These are phyloP conservation scores for Drosophila mettleri DNA, from an alignment of 2,888 invertebrate species.

Conservation along the genomic window DNA sequence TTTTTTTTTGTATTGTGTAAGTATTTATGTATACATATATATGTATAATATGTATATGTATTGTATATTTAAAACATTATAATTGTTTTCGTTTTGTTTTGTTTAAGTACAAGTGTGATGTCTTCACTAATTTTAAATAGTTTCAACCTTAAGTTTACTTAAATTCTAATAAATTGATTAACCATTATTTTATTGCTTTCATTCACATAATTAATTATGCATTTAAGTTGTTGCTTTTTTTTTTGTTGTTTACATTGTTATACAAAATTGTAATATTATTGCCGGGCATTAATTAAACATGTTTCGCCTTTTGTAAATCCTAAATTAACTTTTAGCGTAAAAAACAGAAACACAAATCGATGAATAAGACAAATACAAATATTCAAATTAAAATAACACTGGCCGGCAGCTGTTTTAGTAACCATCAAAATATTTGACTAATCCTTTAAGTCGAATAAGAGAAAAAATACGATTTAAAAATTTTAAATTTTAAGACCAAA, in stretches of 20 bases:
- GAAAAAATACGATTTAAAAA: not conserved
- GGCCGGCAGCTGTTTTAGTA: not conserved
- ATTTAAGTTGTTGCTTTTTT: slow-evolving; percentile 18
- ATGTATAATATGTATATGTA: slow-evolving; percentile 53
- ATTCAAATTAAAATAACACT: slow-evolving; percentile 17
- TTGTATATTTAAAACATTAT: slow-evolving; percentile 72
- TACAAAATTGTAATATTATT: slow-evolving; percentile 77
- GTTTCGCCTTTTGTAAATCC: slow-evolving; percentile 32
- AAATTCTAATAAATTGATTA: slow-evolving; percentile 74
- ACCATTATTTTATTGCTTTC: slow-evolving; percentile 73
- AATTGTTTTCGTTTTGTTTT: slow-evolving; percentile 47
- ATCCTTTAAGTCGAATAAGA: too few species aligned
- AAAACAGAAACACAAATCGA: slow-evolving; percentile 28
- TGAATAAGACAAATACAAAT: slow-evolving; percentile 42
- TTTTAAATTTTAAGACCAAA: not conserved
- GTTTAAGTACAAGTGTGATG: slow-evolving; percentile 70
- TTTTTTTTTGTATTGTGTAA: slow-evolving; percentile 57
- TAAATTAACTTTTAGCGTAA: slow-evolving; percentile 34
- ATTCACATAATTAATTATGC: slow-evolving; percentile 67
- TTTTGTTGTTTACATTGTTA: slow-evolving; percentile 66
- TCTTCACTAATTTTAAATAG: slow-evolving; percentile 72
- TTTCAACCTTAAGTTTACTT: slow-evolving; percentile 72
- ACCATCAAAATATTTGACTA: not conserved
- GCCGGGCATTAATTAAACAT: slow-evolving; percentile 71
- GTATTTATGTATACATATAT: slow-evolving; percentile 61